Conservation (phyloP, 1,140 invertebrate genomes). For the Oncopeltus fasciatus region DNA sequence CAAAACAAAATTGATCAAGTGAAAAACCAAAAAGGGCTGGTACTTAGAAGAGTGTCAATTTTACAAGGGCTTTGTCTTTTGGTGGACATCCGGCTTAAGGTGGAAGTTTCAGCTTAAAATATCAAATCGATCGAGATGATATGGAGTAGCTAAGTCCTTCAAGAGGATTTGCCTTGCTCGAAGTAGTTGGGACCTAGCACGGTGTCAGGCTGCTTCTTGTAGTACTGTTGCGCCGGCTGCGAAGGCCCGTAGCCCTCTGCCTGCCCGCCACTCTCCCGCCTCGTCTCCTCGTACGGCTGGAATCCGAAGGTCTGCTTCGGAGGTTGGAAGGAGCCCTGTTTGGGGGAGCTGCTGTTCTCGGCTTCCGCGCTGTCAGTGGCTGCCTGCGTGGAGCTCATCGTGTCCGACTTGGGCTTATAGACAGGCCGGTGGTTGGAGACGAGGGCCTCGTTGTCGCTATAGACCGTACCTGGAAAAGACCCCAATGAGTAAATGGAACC, state of each 20-base stretch:
- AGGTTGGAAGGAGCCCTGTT: neutral
- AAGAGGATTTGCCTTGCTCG: neutral
- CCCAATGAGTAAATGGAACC: too few relatives aligned
- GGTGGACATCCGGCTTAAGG: too few relatives aligned
- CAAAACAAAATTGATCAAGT: too few relatives aligned
- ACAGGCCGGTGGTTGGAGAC: neutral
- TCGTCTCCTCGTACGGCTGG: neutral
- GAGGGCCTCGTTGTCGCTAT: neutral
- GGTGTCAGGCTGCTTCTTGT: conserved; percentile 4
- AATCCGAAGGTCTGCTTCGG: conserved; percentile 11
- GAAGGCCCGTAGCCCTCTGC: neutral
- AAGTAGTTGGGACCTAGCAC: conserved; percentile 9
- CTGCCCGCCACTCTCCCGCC: neutral
- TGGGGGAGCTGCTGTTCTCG: neutral
- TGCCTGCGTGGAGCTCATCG: neutral
- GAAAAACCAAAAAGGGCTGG: too few relatives aligned
- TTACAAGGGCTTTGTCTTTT: too few relatives aligned
- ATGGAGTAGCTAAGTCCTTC: too few relatives aligned
- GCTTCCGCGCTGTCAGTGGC: neutral
- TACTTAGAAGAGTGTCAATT: too few relatives aligned
- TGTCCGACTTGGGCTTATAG: neutral
- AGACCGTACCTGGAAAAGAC: neutral
- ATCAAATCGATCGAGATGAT: too few relatives aligned
- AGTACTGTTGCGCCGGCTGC: neutral
- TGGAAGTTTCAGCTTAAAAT: too few relatives aligned